Percentiles rank a stretch among this genome's conserved stretches.
Conservation (phyloP, 2,113 vertebrate genomes). For the Dipodomys ordii region DNA sequence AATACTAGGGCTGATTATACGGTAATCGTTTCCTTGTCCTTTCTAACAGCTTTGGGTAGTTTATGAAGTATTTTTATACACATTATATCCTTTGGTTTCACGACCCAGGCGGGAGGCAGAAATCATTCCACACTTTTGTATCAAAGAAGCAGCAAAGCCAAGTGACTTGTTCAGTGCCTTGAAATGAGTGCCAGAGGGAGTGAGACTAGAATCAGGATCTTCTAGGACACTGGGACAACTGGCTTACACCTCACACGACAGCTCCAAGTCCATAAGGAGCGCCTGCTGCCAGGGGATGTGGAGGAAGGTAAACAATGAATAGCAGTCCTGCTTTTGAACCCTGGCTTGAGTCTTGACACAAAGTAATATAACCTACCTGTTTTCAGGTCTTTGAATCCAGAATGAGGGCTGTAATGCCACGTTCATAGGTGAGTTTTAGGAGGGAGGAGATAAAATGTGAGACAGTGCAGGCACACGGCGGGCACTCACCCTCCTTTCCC, state of each 20-base stretch:
- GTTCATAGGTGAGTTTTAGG: background rate
- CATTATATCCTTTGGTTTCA: background rate
- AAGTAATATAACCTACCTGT: background rate
- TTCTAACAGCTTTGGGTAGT: background rate
- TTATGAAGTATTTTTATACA: background rate
- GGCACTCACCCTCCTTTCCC: background rate
- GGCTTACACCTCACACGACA: background rate
- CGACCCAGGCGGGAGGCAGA: background rate
- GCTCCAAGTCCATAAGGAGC: background rate
- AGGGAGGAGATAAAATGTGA: background rate
- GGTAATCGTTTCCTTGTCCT: background rate
- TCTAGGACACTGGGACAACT: background rate
- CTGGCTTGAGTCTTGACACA: background rate
- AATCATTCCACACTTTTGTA: conserved; percentile 1
- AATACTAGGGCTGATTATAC: background rate
- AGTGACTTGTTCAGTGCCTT: background rate
- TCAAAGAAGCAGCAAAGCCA: background rate
- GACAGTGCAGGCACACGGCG: background rate
- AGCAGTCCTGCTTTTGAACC: background rate
- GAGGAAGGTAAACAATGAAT: background rate
- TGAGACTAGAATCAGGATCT: background rate
- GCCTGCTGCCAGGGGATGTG: background rate
- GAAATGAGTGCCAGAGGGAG: background rate
- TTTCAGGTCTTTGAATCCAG: conserved; percentile 7
- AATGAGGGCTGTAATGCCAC: background rate